Evolutionary conservation across 2,113 vertebrate genomes (phyloP), one percentile per base, ranked within the genome.

Genomic region (Patagioenas fasciata): DNA sequence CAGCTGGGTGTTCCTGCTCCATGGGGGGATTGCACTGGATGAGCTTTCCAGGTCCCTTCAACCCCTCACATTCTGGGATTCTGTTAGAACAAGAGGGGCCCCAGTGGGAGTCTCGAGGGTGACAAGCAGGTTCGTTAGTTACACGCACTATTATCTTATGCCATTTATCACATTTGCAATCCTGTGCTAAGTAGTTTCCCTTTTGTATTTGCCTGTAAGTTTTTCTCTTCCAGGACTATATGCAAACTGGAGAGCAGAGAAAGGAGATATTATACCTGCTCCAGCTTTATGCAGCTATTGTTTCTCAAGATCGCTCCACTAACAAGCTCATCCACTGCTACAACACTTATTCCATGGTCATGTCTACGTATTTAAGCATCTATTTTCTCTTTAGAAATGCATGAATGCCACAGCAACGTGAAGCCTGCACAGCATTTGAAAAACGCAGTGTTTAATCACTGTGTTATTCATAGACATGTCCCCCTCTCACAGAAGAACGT

Each of bases 251-350:
- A 60, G 44, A 51, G 61, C 70, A 73, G 36, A 73, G 70, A 53
- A 60, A 44, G 75, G 29, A 47, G 53, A 26, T 0, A 2, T 10
- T 8, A 42, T 4, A 48, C 13, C 21, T 0, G 0, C 67, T 61
- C 44, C 54, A 34, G 19, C 54, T 69, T 36, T 20, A 16, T 15
- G 71, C 71, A 44, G 58, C 47, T 40, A 44, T 57, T 40, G 36
- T 9, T 77, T 34, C 71, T 69, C 53, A 57, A 60, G 66, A 23
- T 44, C 72, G 69, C 61, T 50, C 36, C 79, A 77, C 58, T 66
- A 74, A 81, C 7, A 4, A 90, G 71, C 36, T 88, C 60, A 16
- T 16, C 60, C 65, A 38, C 17, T 42, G 28, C 79, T n/a, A 13
- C 5, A 9, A 71, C 54, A 23, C 3, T 1, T 71, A 32, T 1